Evolutionary conservation across 2,888 invertebrate genomes (phyloP), one percentile per base, ranked within the genome.

Genomic region (Epirrhoe alternata): DNA sequence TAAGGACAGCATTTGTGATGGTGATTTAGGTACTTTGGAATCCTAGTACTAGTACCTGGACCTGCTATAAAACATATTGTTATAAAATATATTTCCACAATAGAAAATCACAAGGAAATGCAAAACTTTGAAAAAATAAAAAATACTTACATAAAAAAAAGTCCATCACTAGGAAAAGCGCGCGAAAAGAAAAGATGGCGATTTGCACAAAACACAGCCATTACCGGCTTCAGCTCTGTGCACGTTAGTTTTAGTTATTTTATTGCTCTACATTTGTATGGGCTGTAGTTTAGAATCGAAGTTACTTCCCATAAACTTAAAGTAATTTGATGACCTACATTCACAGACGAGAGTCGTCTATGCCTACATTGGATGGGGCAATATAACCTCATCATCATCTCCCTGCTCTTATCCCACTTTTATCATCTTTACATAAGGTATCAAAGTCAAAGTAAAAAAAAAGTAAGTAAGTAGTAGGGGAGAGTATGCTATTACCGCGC

Each of bases 231-330:
- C 74, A 77, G 75, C 74, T 79, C 75, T 77, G 76, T 74, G 73
- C 70, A 66, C 74, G 82, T 83, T 85, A 81, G 78, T 84, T 85
- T 83, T 85, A 81, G 78, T 84, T 85, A 85, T 81, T 82, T 14
- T 33, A 58, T n/a, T 16, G 81, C 81, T 72, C 72, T 73, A 72
- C 78, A 80, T 81, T 82, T 80, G 78, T 79, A 75, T 70, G 68
- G 71, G 71, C 73, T 72, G 75, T 63, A 69, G 68, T 24, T 55
- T 42, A 42, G 38, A 42, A 42, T 42, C 12, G 12, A 42, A 42
- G 12, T 42, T 12, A 42, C 38, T 42, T 12, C 12, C 38, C 12
- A 12, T 42, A 42, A 42, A 8, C 12, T 12, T 42, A 1, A 24
- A 3, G 24, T 24, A 24, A 24, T 24, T n/a, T n/a, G n/a, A n/a